These are phyloP conservation scores for Aspidapion aeneum DNA, from an alignment of 2,888 invertebrate genomes.

Conservation along the genomic window DNA sequence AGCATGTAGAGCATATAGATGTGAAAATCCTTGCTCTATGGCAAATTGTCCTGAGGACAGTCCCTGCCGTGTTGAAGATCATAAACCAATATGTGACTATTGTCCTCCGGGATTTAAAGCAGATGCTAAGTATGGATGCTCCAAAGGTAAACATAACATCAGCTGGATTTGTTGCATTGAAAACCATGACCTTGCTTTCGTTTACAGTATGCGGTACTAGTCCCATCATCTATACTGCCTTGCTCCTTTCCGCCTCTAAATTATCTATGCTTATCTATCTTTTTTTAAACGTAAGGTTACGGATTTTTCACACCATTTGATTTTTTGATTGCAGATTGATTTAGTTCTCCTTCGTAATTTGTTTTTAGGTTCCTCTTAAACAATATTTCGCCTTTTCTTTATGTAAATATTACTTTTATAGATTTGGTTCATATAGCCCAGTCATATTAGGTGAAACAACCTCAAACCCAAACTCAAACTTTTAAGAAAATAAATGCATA, in stretches of 20 bases:
- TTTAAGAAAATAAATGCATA: no score
- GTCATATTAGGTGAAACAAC: no score
- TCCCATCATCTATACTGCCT: slow-evolving; percentile 35
- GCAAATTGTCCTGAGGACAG: slow-evolving; percentile 80
- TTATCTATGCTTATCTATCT: neutral
- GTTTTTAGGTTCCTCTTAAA: no score
- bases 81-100: slow-evolving; percentile 93
- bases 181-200: slow-evolving; percentile 40
- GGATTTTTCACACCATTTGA: no score
- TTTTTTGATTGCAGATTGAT: no score
- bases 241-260: slow-evolving; percentile 26
- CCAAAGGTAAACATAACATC: slow-evolving; percentile 76
- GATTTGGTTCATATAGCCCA: no score
- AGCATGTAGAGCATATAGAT: slow-evolving; percentile 85
- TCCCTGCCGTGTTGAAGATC: slow-evolving; percentile 92
- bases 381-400: no score
- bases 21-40: slow-evolving; percentile 85
- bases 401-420: no score
- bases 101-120: slow-evolving; percentile 91
- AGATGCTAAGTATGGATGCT: slow-evolving; percentile 90
- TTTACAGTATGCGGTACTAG: slow-evolving; percentile 41
- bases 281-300: no score
- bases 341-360: no score
- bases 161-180: slow-evolving; percentile 37
- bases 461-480: no score